Conservation (phyloP, 2,888 invertebrate genomes). For the Blastobasis lacticolella region DNA sequence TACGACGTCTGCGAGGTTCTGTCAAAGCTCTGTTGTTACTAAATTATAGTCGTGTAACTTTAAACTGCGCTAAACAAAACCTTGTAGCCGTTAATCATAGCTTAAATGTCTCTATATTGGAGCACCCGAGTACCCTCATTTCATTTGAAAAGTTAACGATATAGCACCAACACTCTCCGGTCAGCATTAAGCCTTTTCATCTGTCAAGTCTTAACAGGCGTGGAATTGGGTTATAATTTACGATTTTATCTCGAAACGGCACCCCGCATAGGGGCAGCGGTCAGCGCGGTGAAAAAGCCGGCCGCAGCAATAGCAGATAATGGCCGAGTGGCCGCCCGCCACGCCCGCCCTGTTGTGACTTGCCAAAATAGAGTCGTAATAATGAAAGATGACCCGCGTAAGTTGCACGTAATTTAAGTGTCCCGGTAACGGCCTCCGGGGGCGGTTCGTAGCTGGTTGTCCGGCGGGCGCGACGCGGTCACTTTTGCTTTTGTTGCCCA, state of each 20-base stretch:
- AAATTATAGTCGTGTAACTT: no score
- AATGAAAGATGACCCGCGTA: conserved; percentile 67
- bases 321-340: conserved; percentile 50
- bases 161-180: conserved; percentile 46
- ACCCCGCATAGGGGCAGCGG: conserved; percentile 68
- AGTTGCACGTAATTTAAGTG: conserved; percentile 62
- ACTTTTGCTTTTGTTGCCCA: conserved; percentile 64
- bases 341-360: conserved; percentile 66
- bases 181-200: conserved; percentile 68
- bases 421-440: conserved; percentile 48
- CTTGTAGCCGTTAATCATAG: conserved; percentile 43
- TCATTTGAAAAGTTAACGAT: conserved; percentile 64
- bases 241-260: conserved; percentile 65
- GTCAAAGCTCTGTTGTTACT: no score
- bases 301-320: conserved; percentile 44
- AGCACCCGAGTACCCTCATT: conserved; percentile 43
- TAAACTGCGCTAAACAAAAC: conserved; percentile 3
- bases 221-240: conserved; percentile 74
- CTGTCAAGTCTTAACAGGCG: conserved; percentile 69
- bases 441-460: conserved; percentile 45
- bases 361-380: conserved; percentile 71
- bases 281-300: conserved; percentile 59
- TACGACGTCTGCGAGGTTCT: no score
- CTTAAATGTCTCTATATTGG: conserved; percentile 45
- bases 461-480: conserved; percentile 36